Base-by-base conservation (phyloP, 2,113 vertebrate genomes). In the Peromyscus californicus region DNA sequence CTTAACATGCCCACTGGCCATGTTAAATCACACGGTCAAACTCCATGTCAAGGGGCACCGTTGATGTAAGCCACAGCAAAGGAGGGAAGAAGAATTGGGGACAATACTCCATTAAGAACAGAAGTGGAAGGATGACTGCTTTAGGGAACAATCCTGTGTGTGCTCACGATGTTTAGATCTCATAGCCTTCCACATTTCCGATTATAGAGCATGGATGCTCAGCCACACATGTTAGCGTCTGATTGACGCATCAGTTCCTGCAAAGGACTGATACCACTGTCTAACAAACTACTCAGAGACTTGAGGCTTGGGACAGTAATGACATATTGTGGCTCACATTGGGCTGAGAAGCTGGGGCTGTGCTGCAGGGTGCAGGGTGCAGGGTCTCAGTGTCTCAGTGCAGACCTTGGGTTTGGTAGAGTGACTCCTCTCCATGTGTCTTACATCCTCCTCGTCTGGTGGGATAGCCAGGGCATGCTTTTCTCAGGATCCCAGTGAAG, bases 301-400 rank as follows among this genome's bases (percentile, higher is more conserved):
- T 6, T 24, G 22, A 29, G 15, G 31, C 19, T 78, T 39, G 83
- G 63, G 22, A 63, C 19, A 76, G 1, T 39, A 36, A 51, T 51
- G 33, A 16, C 31, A 74, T 29, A n/a, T 74, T 48, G 21, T 12
- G 12, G 24, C 74, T 88, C 19, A 54, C 33, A 15, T 16, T 54
- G 4, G 29, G 12, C 36, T 74, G 45, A 76, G 5, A 67, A 70
- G 12, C 39, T 33, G 22, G n/a, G 59, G 75, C 36, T 76, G 9
- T 79, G 79, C 39, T 3, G 5, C 24, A 79, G 51, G 39, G 19
- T 3, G 5, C 24, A 79, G 51, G 39, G 19, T 26, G 9, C 33
- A 12, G 19, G 4, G 24, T 7, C 2, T 0, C 8, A 0, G 31
- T 70, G 45, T 3, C 36, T 89, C 24, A 3, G 22, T 48, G 31